A percentile compares a stretch with the other conserved stretches of the same genome.
phyloP scores from a whole-genome alignment of 1,140 invertebrate species.

The Cyclargus thomasi region DNA sequence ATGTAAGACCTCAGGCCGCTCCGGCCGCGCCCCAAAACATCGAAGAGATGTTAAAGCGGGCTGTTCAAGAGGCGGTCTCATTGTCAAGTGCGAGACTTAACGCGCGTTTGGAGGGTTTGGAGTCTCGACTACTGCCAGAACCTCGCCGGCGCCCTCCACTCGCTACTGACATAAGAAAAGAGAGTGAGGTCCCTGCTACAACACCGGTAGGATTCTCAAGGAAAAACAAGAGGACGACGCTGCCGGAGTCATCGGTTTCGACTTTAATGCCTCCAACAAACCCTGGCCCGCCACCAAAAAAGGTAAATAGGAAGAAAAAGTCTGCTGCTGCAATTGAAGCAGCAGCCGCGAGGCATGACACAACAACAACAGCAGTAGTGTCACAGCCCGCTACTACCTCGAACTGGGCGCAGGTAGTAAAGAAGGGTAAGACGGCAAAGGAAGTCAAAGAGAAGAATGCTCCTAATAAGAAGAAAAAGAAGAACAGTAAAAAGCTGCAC shows the following conservation, averaged over 20 bases:
- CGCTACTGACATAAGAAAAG: background rate
- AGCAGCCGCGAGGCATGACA: background rate
- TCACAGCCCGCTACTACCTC: no score
- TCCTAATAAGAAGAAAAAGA: background rate
- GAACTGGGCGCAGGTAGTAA: background rate
- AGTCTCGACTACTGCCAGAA: background rate
- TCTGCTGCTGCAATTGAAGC: background rate
- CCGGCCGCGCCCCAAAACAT: no score
- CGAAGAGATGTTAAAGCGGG: background rate
- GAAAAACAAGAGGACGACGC: no score
- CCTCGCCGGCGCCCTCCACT: slow-evolving; percentile 15
- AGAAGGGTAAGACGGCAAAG: background rate
- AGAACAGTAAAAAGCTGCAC: background rate
- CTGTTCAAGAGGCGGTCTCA: background rate
- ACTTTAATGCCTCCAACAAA: background rate
- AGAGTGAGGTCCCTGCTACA: background rate
- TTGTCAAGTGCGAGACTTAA: slow-evolving; percentile 1
- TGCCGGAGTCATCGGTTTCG: background rate
- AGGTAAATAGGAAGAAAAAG: no score
- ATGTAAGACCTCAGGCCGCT: no score
- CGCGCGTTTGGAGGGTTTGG: background rate
- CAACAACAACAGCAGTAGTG: background rate
- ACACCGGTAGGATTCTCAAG: background rate
- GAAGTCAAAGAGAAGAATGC: background rate
- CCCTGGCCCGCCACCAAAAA: background rate